Percentiles rank a stretch among this genome's conserved stretches.
Conservation (phyloP, 2,888 invertebrate species). For the Emesis russula region DNA sequence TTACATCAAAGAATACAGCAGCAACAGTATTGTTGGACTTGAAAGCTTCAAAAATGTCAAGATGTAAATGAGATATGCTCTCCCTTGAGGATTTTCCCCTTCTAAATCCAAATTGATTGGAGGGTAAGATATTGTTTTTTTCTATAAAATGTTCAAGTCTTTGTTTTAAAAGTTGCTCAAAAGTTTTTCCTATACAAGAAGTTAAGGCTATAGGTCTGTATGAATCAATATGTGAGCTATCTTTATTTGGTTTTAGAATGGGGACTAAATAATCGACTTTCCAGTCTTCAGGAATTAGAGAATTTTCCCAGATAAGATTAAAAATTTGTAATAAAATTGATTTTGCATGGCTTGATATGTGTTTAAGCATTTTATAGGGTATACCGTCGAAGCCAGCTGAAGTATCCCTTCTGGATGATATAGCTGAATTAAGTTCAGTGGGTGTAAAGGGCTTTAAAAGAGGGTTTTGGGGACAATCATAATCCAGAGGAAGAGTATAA, state of each 20-base stretch:
- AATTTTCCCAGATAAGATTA: slow-evolving; percentile 57
- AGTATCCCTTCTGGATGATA: slow-evolving; percentile 62
- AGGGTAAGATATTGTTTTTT: slow-evolving; percentile 46
- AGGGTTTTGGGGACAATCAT: slow-evolving; percentile 24
- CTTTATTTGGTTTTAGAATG: slow-evolving; percentile 65
- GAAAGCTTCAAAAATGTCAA: slow-evolving; percentile 21
- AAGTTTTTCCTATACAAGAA: slow-evolving; percentile 73
- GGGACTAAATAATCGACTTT: slow-evolving; percentile 74
- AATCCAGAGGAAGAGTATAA: slow-evolving; percentile 13
- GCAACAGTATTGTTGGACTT: neutral
- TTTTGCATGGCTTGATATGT: slow-evolving; percentile 45
- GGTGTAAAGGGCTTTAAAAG: slow-evolving; percentile 52
- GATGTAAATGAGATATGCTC: slow-evolving; percentile 62
- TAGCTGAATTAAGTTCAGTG: slow-evolving; percentile 46
- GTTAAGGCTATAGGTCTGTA: slow-evolving; percentile 71
- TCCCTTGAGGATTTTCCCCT: slow-evolving; percentile 58
- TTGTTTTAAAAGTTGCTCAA: slow-evolving; percentile 70
- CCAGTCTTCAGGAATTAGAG: slow-evolving; percentile 60
- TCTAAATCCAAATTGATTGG: slow-evolving; percentile 59
- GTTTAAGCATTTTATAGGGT: slow-evolving; percentile 62
- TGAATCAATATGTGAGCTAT: slow-evolving; percentile 41
- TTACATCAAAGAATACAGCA: slow-evolving; percentile 56
- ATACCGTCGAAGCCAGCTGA: slow-evolving; percentile 65
- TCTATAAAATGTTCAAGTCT: slow-evolving; percentile 69
- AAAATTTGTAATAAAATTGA: slow-evolving; percentile 54